These are phyloP conservation scores for Pempheris klunzingeri DNA, from an alignment of 2,797 vertebrate genomes.

Conservation along the genomic window DNA sequence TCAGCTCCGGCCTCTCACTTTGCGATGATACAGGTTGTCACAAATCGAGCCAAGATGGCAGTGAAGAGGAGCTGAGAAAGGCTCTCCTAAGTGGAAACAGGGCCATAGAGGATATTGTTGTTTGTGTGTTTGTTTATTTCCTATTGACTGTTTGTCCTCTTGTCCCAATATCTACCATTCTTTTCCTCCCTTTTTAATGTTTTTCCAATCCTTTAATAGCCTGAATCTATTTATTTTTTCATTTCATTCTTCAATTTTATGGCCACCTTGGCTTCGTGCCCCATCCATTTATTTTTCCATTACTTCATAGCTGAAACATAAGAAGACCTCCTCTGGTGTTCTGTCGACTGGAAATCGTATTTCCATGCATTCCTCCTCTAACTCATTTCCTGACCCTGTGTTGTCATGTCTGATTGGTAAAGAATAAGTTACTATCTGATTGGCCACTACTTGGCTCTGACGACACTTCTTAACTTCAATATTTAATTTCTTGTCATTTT, in stretches of 20 bases:
- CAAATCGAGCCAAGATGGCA: constrained; percentile 34
- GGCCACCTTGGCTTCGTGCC: constrained; percentile 8
- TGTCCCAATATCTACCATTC: neutral
- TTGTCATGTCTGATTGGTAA: constrained; percentile 46
- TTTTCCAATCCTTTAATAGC: neutral
- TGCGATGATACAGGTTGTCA: constrained; percentile 36
- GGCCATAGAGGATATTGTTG: constrained; percentile 10
- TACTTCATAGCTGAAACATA: constrained; percentile 56
- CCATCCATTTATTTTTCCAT: constrained; percentile 43
- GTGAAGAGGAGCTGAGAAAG: constrained; percentile 17
- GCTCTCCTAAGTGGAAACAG: constrained; percentile 31
- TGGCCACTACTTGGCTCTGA: constrained; percentile 15
- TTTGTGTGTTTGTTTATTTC: constrained; percentile 34
- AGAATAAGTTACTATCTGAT: constrained; percentile 37
- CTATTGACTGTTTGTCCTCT: neutral
- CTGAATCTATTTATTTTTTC: constrained; percentile 36
- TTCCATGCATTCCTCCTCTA: constrained; percentile 43
- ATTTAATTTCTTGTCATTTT: constrained; percentile 7
- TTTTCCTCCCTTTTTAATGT: constrained; percentile 9
- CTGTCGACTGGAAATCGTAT: constrained; percentile 58
- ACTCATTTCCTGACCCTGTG: constrained; percentile 54
- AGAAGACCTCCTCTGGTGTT: constrained; percentile 49
- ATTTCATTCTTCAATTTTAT: constrained; percentile 20
- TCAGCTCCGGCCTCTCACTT: constrained; percentile 32
- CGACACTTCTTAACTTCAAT: constrained; percentile 1